Conservation (phyloP, 2,797 vertebrate species). For the Gambelia wislizenii region DNA sequence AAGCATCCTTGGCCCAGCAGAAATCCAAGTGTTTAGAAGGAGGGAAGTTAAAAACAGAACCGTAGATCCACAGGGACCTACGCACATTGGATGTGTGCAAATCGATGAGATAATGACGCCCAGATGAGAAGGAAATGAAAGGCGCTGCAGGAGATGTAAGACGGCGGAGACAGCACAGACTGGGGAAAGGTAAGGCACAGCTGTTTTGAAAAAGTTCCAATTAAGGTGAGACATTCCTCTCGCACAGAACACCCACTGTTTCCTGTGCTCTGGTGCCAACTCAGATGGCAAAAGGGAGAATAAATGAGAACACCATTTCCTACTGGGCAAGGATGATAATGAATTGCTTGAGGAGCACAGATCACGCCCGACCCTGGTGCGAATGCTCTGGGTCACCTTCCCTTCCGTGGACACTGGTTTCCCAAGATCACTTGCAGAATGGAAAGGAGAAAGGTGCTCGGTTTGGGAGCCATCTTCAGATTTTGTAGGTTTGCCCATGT, state of each 20-base stretch:
- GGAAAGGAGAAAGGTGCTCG: too few species aligned
- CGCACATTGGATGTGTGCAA: background rate
- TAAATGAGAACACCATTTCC: background rate
- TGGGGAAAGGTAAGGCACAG: background rate
- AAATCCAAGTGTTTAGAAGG: background rate
- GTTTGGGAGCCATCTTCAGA: too few species aligned
- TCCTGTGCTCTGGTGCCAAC: background rate
- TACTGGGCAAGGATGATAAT: background rate
- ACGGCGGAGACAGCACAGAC: background rate
- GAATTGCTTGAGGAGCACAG: background rate
- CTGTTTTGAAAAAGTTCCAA: background rate
- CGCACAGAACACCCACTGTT: background rate
- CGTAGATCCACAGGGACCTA: background rate
- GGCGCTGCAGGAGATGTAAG: background rate
- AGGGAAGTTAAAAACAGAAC: background rate
- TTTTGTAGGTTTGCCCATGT: too few species aligned
- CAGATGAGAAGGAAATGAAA: slow-evolving; percentile 15
- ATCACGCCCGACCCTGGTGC: too few species aligned
- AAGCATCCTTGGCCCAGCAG: background rate
- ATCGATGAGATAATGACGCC: too few species aligned
- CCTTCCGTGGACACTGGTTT: too few species aligned
- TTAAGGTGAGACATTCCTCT: background rate
- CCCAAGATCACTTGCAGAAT: too few species aligned
- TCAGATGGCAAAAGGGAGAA: background rate
- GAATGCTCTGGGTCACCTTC: too few species aligned